Base-by-base conservation (phyloP, 1,140 invertebrate species). In the Hermatobates lingyangjiaoensis region DNA sequence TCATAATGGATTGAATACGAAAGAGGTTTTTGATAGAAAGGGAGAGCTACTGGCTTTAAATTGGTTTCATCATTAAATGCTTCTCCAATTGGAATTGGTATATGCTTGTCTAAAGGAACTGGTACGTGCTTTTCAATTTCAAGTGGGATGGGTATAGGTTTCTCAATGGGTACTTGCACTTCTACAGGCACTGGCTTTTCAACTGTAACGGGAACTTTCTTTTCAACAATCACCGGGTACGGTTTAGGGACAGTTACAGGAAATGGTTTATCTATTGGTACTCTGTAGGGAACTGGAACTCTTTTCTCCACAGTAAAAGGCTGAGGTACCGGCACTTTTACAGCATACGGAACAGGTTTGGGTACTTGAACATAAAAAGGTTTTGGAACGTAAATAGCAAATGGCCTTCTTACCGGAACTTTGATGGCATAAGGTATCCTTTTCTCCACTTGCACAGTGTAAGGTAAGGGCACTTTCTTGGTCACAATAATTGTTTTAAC, bases 131-230 rank as follows among this genome's bases (percentile, higher is more conserved):
- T 57, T 27, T 59, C 57, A 0, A 59, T 51, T 26, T 74, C 69
- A 60, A 73, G 71, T 15, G 72, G 76, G 15, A 77, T 71, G 25
- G 73, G 75, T 53, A 74, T 71, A 54, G 77, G 75, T 7, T 52
- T 53, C 2, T 54, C 55, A 26, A 56, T 48, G 0, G 57, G 57
- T 27, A 57, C 52, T 69, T 53, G 79, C 0, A 83, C 80, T 56
- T 69, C 74, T 30, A 83, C 79, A 66, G 77, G 78, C 7, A 81
- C 73, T 61, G 72, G 70, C 57, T 78, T 79, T 57, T 72, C 66
- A 2, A 80, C 76, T 42, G 77, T 75, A 60, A 80, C 80, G 4
- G 56, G 58, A 26, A 58, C 50, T 27, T 50, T 48, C 34, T 57
- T 57, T 24, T 60, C 56, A 3, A 59, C 58, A 4, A 49, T 53